A percentile compares a stretch with the other conserved stretches of the same genome.
phyloP scores from a whole-genome alignment of 2,113 vertebrate genomes.

The Plectropomus leopardus region DNA sequence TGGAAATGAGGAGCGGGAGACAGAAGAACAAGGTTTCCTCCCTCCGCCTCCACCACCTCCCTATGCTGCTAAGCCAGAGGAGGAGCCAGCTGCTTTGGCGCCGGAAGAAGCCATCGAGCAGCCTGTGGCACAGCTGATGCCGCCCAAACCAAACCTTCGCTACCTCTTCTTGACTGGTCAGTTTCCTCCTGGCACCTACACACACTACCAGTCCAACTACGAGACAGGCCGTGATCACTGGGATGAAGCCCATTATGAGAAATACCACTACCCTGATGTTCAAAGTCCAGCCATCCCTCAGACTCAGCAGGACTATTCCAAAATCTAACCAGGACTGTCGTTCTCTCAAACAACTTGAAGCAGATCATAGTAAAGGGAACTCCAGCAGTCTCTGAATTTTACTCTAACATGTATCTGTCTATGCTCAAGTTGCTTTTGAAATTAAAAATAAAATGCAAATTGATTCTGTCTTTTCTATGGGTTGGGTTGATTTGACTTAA shows the following conservation, averaged over 20 bases:
- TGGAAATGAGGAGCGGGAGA: constrained; percentile 20
- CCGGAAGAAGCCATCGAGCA: too few relatives aligned
- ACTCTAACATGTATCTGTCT: neutral
- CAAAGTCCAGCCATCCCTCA: neutral
- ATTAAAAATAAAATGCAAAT: constrained; percentile 19
- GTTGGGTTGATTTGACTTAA: too few relatives aligned
- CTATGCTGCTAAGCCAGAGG: accelerated
- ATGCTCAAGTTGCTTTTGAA: neutral
- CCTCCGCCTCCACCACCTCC: accelerated
- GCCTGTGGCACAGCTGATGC: neutral
- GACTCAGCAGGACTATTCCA: neutral
- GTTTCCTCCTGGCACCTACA: constrained; percentile 21
- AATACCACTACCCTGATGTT: neutral
- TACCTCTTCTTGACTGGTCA: constrained; percentile 30
- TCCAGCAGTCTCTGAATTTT: constrained; percentile 1
- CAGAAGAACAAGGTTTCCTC: neutral
- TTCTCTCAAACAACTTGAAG: neutral
- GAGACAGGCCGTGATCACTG: neutral
- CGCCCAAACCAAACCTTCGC: neutral
- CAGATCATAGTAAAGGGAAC: neutral
- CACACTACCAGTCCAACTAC: neutral
- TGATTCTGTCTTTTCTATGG: neutral
- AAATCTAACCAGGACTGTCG: neutral
- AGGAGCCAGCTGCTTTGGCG: accelerated
- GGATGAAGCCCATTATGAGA: constrained; percentile 24